A percentile compares a stretch with the other conserved stretches of the same genome.
phyloP scores from a whole-genome alignment of 2,888 invertebrate genomes.

The Ormyrus thymus region DNA sequence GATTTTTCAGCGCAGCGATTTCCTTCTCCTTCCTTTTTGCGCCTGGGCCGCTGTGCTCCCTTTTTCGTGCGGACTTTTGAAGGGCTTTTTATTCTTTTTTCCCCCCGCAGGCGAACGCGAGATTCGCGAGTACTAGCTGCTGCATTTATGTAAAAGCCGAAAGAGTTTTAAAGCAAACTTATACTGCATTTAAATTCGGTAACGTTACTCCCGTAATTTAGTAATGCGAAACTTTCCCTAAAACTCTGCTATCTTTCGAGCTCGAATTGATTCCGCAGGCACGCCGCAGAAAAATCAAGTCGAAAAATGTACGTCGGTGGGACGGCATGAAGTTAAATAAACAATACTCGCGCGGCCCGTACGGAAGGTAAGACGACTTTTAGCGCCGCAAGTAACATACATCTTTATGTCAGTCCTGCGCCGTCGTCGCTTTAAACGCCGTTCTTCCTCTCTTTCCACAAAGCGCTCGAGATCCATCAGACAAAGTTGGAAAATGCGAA shows the following conservation, averaged over 20 bases:
- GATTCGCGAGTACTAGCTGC: slow-evolving; percentile 3
- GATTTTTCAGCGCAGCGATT: slow-evolving; percentile 11
- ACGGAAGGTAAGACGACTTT: slow-evolving; percentile 5
- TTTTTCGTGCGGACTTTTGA: slow-evolving; percentile 2
- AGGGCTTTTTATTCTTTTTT: not conserved
- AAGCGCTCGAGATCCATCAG: slow-evolving; percentile 4
- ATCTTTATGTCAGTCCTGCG: slow-evolving; percentile 38
- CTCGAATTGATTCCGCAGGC: no score
- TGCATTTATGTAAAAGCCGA: slow-evolving; percentile 43
- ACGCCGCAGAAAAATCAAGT: no score
- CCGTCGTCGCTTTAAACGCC: slow-evolving; percentile 26
- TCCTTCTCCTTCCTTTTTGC: not conserved
- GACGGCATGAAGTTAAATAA: no score
- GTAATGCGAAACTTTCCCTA: slow-evolving; percentile 9
- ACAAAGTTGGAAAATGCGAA: slow-evolving; percentile 7
- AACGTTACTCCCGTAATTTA: not conserved
- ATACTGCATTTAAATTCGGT: not conserved
- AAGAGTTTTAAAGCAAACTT: slow-evolving; percentile 22
- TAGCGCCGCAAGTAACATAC: slow-evolving; percentile 27
- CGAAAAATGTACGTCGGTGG: no score
- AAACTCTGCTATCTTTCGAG: not conserved
- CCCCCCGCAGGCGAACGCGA: slow-evolving; percentile 3
- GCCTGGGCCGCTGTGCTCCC: not conserved
- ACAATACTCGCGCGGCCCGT: no score
- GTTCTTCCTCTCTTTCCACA: no score